Conservation (phyloP, 1,140 invertebrate species). For the Medauroidea extradentata region DNA sequence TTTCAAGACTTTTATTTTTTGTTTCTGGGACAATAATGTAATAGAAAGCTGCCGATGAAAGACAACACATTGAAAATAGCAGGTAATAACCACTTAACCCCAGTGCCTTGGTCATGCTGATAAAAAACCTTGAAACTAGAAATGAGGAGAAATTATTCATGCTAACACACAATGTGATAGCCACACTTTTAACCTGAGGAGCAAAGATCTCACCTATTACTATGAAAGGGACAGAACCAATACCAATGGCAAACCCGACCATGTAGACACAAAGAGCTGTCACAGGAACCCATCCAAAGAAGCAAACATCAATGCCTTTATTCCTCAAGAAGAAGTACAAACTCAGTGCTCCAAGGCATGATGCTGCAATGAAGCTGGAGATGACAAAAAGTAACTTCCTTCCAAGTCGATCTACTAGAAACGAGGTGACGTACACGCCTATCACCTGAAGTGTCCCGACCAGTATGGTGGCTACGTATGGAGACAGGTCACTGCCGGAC, state of each 20-base stretch:
- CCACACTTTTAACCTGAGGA: slow-evolving; percentile 72
- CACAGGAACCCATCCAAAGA: slow-evolving; percentile 49
- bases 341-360: slow-evolving; percentile 42
- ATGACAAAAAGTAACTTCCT: slow-evolving; percentile 51
- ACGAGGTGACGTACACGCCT: slow-evolving; percentile 45
- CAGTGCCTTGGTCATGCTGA: slow-evolving; percentile 41
- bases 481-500: slow-evolving; percentile 44
- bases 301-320: slow-evolving; percentile 27
- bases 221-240: slow-evolving; percentile 53
- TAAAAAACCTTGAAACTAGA: slow-evolving; percentile 52
- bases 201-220: slow-evolving; percentile 62
- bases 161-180: slow-evolving; percentile 68
- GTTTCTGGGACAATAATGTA: slow-evolving; percentile 58
- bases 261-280: slow-evolving; percentile 51
- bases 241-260: slow-evolving; percentile 46
- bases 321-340: slow-evolving; percentile 43
- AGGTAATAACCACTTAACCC: slow-evolving; percentile 52
- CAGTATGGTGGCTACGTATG: slow-evolving; percentile 50
- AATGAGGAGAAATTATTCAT: slow-evolving; percentile 56
- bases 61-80: slow-evolving; percentile 51
- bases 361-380: slow-evolving; percentile 44
- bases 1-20: slow-evolving; percentile 54
- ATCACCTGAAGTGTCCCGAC: slow-evolving; percentile 43
- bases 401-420: slow-evolving; percentile 55
- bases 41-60: slow-evolving; percentile 43